Evolutionary conservation across 2,113 vertebrate genomes (phyloP).

Genomic region (Boleophthalmus pectinirostris): DNA sequence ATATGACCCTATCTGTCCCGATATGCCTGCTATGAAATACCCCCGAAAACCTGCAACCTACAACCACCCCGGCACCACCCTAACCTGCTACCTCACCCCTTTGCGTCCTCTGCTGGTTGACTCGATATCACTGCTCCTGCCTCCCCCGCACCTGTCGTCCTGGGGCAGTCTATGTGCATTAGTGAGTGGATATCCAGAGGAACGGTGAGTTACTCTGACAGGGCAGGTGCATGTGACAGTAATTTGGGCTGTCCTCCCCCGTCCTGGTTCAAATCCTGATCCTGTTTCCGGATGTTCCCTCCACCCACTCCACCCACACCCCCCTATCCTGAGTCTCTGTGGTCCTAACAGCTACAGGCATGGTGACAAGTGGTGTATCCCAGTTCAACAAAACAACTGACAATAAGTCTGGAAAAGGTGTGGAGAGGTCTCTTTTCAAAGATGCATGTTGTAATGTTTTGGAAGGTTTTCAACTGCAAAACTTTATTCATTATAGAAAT

Average conservation of each 20-base stretch:
- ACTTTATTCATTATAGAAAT: not conserved
- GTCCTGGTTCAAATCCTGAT: slow-evolving; percentile 6
- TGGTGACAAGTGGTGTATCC: slow-evolving; percentile 16
- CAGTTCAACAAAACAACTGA: slow-evolving; percentile 10
- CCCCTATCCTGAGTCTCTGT: not conserved
- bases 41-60: slow-evolving; percentile 21
- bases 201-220: slow-evolving; percentile 56
- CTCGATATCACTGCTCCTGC: slow-evolving; percentile 1
- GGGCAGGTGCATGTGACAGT: slow-evolving; percentile 64
- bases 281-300: slow-evolving; percentile 19
- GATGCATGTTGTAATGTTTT: not conserved
- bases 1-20: not conserved
- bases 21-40: slow-evolving; percentile 40
- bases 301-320: slow-evolving; percentile 1
- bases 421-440: not conserved
- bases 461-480: not conserved
- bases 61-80: slow-evolving; percentile 18
- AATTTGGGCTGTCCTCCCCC: slow-evolving; percentile 49
- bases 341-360: not conserved
- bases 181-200: slow-evolving; percentile 55
- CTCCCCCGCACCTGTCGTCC: slow-evolving; percentile 26
- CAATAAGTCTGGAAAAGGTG: not conserved
- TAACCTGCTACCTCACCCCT: slow-evolving; percentile 39
- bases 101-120: not conserved
- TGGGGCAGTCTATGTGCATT: slow-evolving; percentile 62